Base-by-base conservation (phyloP, 1,140 invertebrate species). In the Cyrtorhinus lividipennis region DNA sequence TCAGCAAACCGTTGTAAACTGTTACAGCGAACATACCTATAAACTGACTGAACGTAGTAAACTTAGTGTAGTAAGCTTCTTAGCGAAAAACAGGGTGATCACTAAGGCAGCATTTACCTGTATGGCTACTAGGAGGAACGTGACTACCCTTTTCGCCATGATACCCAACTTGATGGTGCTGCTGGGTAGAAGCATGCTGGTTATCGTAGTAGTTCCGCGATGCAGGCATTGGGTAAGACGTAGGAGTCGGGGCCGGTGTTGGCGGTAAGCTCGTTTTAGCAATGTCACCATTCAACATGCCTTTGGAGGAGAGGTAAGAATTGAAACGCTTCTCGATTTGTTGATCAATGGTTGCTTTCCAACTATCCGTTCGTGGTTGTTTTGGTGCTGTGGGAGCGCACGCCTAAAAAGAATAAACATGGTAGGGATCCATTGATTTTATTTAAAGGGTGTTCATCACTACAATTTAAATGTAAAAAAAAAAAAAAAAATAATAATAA, bases 241-340 rank as follows among this genome's bases (percentile, higher is more conserved):
- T 15, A 22, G 38, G 61, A 48, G 22, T 18, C 13, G 8, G 2
- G 23, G 23, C 57, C 2, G n/a, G 45, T 3, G 61, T 23, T 2
- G 46, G 5, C 1, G 63, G 27, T n/a, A n/a, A n/a, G n/a, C n/a
- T n/a, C n/a, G n/a, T n/a, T 59, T 59, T 59, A 15, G 24, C n/a
- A 10, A 59, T 30, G 27, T 59, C 44, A 13, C 67, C 67, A 23
- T 69, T 68, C 10, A 65, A 26, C 5, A 53, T 53, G 10, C 63
- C 62, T 56, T 66, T 68, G 2, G 65, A 60, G 1, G 65, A 65
- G 2, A 66, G 60, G 46, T 70, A 70, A 15, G 68, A 68, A 23
- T 65, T 69, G 22, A 81, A 67, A 58, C 74, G 75, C 64, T 80
- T 75, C 48, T 81, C 77, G 13, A 79, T 79, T 68, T 80, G 77